Conservation (phyloP, 2,113 vertebrate genomes). For the Nymphicus hollandicus region DNA sequence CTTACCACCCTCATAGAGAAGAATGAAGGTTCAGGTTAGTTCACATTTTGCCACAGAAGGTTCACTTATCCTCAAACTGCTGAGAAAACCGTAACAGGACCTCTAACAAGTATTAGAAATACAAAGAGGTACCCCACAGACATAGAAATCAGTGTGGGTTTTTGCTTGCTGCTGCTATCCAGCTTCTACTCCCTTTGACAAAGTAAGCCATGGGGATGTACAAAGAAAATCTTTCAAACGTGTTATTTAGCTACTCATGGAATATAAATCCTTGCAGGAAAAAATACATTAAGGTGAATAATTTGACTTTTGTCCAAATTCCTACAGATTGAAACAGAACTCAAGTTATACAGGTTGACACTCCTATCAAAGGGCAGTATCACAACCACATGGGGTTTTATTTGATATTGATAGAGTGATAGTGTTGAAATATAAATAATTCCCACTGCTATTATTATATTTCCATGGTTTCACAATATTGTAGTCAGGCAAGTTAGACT, state of each 20-base stretch:
- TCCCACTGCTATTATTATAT: not conserved
- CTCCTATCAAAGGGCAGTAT: not conserved
- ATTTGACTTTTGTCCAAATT: not conserved
- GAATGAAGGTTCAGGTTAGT: not conserved
- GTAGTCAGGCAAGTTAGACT: not conserved
- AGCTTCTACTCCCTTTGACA: not conserved
- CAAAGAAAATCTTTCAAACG: not conserved
- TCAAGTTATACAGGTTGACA: not conserved
- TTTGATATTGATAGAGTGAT: not conserved
- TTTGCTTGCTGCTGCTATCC: not conserved
- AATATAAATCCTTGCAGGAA: not conserved
- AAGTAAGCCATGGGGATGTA: not conserved
- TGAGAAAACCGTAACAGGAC: not conserved
- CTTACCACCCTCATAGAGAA: not conserved
- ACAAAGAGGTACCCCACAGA: not conserved
- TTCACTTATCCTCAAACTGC: not conserved
- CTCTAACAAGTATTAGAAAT: not conserved
- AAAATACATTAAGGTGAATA: not conserved
- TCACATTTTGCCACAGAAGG: not conserved
- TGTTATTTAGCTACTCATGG: not conserved
- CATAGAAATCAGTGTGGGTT: not conserved
- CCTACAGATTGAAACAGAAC: not conserved
- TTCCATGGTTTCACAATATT: not conserved
- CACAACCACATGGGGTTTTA: not conserved
- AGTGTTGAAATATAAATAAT: not conserved